Evolutionary conservation across 2,888 invertebrate species (phyloP), one percentile per base, ranked within the genome.

Genomic region (Leucophenga maculata): DNA sequence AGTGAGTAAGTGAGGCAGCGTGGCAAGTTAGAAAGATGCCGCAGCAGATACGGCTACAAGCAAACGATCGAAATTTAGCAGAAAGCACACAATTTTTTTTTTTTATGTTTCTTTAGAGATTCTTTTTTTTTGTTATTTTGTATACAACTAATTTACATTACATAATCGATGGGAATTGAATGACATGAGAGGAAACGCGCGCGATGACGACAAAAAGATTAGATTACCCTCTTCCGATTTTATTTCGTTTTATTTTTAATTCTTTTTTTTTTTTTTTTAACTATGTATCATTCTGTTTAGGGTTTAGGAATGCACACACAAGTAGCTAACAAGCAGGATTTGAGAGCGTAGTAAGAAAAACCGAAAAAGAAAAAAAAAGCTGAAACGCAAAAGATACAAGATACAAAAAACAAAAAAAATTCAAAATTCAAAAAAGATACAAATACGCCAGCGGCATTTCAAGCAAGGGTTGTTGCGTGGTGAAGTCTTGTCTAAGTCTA

Each of bases 91-190:
- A 2, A 26, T 3, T 26, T 26, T 26, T 26, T 26, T 26, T 26
- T 26, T 26, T 26, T 26, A 26, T 2, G 26, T 26, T 3, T 26
- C 26, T 26, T 26, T 4, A 26, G 26, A 26, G 26, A 3, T 26
- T n/a, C n/a, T n/a, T n/a, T n/a, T n/a, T n/a, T n/a, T n/a, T n/a
- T n/a, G n/a, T n/a, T n/a, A n/a, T 26, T 26, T 26, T 26, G 26
- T 26, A 72, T 72, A 74, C 68, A 75, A 75, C 73, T 78, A 78
- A 79, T 82, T 79, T 81, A 68, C 77, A 79, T 80, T 78, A 74
- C 78, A 79, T 79, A 81, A 83, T 82, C 81, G 78, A 84, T 83
- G 83, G 78, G 81, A 82, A 82, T 77, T 74, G 74, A 73, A 76
- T 76, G 73, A 22, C 62, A 62, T 65, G 65, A 50, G 50, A 65